These are phyloP conservation scores for Potorous gilbertii DNA, from an alignment of 2,797 vertebrate genomes.

Conservation along the genomic window DNA sequence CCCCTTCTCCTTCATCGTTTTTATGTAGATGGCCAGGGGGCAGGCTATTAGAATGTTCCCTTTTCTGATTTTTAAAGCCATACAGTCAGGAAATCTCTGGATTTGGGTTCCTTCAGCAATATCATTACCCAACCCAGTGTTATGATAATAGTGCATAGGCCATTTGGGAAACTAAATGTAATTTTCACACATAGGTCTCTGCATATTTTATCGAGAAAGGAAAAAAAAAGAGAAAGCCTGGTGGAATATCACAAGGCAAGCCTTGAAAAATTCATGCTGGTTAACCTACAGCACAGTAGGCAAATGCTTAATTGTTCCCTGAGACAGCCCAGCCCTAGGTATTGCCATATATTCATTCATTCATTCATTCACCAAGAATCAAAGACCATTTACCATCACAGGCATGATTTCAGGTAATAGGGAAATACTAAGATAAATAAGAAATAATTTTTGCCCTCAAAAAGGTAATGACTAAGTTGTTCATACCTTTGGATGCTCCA, in stretches of 20 bases:
- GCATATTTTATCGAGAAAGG: conserved; percentile 47
- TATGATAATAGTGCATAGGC: conserved; percentile 25
- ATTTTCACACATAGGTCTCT: conserved; percentile 19
- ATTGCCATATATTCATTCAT: neutral
- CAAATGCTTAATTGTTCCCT: neutral
- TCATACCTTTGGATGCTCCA: neutral
- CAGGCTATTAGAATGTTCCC: conserved; percentile 52
- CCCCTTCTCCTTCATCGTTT: conserved; percentile 49
- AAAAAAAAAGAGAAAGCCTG: conserved; percentile 14
- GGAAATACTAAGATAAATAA: neutral
- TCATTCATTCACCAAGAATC: neutral
- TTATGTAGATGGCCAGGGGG: conserved; percentile 23
- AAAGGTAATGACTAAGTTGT: neutral
- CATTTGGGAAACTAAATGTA: conserved; percentile 71
- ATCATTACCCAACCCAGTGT: conserved; percentile 50
- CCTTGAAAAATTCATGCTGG: conserved; percentile 13
- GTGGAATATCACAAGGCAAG: conserved; percentile 36
- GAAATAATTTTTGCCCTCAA: neutral
- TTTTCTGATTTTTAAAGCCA: conserved; percentile 68
- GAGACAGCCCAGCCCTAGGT: neutral
- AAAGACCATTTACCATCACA: neutral
- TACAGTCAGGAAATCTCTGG: conserved; percentile 72
- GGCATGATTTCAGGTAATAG: neutral
- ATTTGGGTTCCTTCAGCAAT: conserved; percentile 53
- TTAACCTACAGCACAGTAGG: neutral